Percentiles rank a stretch among this genome's conserved stretches.
Evolutionary conservation across 2,888 invertebrate genomes (phyloP).

Genomic region (Stenodema calcarata): DNA sequence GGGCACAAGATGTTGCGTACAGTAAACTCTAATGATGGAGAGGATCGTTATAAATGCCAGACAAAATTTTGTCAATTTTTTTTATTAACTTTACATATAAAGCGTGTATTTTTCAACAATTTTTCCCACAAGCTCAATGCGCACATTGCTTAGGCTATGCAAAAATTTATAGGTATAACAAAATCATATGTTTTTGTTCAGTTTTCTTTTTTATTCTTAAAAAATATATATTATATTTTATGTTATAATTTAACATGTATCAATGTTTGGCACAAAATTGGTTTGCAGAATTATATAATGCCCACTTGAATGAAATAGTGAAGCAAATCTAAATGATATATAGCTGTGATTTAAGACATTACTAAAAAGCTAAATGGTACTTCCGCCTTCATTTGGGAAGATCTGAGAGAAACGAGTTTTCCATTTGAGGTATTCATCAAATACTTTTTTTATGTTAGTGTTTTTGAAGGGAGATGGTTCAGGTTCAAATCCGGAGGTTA

Average conservation of each 20-base stretch:
- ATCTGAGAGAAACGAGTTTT: slow-evolving; percentile 18
- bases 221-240: slow-evolving; percentile 56
- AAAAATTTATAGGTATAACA: slow-evolving; percentile 52
- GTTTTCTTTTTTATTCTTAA: slow-evolving; percentile 51
- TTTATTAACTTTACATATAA: slow-evolving; percentile 54
- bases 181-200: slow-evolving; percentile 50
- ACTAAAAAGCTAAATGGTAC: slow-evolving; percentile 31
- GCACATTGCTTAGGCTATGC: slow-evolving; percentile 55
- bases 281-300: slow-evolving; percentile 54
- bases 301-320: slow-evolving; percentile 51
- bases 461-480: neutral
- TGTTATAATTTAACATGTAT: slow-evolving; percentile 55
- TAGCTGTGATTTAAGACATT: slow-evolving; percentile 32
- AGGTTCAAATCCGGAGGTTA: neutral
- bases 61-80: slow-evolving; percentile 28
- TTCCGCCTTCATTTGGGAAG: slow-evolving; percentile 35
- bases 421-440: slow-evolving; percentile 9
- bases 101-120: slow-evolving; percentile 56
- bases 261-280: slow-evolving; percentile 57
- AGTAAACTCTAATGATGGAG: neutral
- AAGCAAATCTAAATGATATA: slow-evolving; percentile 47
- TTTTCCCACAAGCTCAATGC: slow-evolving; percentile 55
- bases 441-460: neutral
- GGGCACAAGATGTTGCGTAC: too few species aligned
- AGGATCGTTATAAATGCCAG: neutral